Evolutionary conservation across 2,797 vertebrate species (phyloP), one percentile per base, ranked within the genome.

Genomic region (Nothura maculosa): DNA sequence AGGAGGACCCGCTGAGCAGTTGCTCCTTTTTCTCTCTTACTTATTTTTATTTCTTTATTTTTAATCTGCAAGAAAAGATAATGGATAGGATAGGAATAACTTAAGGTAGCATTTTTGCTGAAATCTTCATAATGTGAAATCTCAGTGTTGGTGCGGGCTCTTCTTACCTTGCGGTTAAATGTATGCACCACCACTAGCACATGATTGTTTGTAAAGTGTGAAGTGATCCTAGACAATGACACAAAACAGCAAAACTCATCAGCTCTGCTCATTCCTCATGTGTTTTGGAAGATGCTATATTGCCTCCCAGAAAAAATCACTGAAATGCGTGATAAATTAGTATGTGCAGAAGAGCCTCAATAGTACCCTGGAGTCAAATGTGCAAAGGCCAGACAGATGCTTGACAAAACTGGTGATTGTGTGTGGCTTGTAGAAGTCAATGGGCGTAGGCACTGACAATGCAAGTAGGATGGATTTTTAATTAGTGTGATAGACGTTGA

Each of bases 71-170:
- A 52, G 38, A 21, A 30, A 55, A 55, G 28, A 19, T n/a, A 91
- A 16, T 2, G 6, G 83, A 75, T 22, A 83, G 69, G 45, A 48
- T 45, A 93, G 83, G 77, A 91, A 86, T 50, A 74, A 25, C 76
- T 78, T 58, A 50, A 42, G 60, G 64, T 77, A 78, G 20, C 85
- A 72, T 85, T 85, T 74, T 81, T 93, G 85, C 70, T 81, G 91
- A 69, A 81, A 85, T 84, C 62, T 78, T 90, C 66, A 45, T 74
- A 57, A 74, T 61, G 42, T 83, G 69, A 92, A 92, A 72, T 47
- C 34, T 75, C 75, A 92, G 28, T 16, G 74, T 76, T 83, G 72
- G 69, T 66, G 82, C 62, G 76, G 83, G 54, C 38, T 92, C 78
- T 89, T 83, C 62, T 73, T 79, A 19, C 55, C 43, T 84, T 6